Evolutionary conservation across 2,797 vertebrate genomes (phyloP), one percentile per base, ranked within the genome.

Genomic region (Lagorchestes hirsutus): DNA sequence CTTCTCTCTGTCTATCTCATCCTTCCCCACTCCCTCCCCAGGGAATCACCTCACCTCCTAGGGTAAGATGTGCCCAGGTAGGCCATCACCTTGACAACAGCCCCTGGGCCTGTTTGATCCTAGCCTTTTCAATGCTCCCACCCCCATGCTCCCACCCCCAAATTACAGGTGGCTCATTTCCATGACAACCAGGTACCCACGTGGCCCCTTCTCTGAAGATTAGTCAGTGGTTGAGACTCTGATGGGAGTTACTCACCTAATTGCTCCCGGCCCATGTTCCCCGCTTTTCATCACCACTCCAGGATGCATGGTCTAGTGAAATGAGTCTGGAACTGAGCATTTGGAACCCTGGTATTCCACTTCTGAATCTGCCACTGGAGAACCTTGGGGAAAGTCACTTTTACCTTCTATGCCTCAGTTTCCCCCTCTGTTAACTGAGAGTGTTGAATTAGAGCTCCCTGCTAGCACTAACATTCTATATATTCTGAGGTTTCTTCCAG

Each of bases 141-240:
- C 74, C 74, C 40, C 74, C 74, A 87, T 12, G 22, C 74, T 87
- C 74, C 67, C 40, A 87, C 74, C 74, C 40, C 74, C 74, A 87
- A 46, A 67, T 54, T 90, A 1, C 62, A 90, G 93, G 96, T 67
- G 96, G 91, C 90, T 87, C 0, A 34, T 97, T 59, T 96, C 97
- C 96, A 93, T 96, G 93, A 93, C 94, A 97, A 97, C 97, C 97
- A 97, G 97, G 96, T 97, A 55, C 93, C 50, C 74, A 87, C 74
- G 74, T 87, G 74, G 22, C 74, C 74, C 74, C 40, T 50, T 87
- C 40, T 50, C 74, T 87, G 74, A 87, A 50, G 40, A 87, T 87
- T 87, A 87, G 74, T 87, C 74, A 50, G 40, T 87, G 40, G 40
- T 3, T 87, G 22, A 87, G 74, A 2, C 74, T 87, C 40, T 0